phyloP scores from a whole-genome alignment of 1,140 invertebrate species.

The Lucilia cuprina region DNA sequence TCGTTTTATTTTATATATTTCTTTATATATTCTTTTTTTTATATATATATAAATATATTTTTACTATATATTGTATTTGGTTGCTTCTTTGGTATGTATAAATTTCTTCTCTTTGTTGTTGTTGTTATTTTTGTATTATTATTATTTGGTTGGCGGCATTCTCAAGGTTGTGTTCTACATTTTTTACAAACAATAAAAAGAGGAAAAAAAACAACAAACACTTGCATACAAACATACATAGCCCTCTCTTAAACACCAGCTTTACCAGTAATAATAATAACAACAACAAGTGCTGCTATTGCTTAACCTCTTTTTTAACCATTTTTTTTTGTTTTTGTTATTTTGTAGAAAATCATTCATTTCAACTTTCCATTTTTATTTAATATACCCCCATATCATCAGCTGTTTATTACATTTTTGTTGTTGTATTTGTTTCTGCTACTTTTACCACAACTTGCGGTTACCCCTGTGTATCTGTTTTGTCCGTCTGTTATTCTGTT shows the following conservation, averaged over 20 bases:
- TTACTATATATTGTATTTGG: background rate
- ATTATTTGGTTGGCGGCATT: constrained; percentile 27
- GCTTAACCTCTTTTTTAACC: constrained; percentile 20
- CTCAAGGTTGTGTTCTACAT: constrained; percentile 32
- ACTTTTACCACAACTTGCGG: background rate
- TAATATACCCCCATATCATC: background rate
- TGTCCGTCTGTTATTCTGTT: background rate
- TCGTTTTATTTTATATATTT: constrained; percentile 1
- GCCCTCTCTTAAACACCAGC: background rate
- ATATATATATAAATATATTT: background rate
- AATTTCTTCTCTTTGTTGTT: background rate
- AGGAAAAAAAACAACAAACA: constrained; percentile 1
- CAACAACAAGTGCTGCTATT: constrained; percentile 7
- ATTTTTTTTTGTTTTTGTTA: background rate
- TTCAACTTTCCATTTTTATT: background rate
- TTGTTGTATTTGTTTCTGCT: background rate
- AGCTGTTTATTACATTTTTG: background rate
- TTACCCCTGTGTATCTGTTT: background rate
- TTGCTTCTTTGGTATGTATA: background rate
- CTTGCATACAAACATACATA: background rate
- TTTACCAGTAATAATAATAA: background rate
- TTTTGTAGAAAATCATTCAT: background rate
- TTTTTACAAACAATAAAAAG: constrained; percentile 1
- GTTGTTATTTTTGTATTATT: background rate
- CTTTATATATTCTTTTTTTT: background rate